phyloP scores from a whole-genome alignment of 2,113 vertebrate species.

The Leuciscus idus region DNA sequence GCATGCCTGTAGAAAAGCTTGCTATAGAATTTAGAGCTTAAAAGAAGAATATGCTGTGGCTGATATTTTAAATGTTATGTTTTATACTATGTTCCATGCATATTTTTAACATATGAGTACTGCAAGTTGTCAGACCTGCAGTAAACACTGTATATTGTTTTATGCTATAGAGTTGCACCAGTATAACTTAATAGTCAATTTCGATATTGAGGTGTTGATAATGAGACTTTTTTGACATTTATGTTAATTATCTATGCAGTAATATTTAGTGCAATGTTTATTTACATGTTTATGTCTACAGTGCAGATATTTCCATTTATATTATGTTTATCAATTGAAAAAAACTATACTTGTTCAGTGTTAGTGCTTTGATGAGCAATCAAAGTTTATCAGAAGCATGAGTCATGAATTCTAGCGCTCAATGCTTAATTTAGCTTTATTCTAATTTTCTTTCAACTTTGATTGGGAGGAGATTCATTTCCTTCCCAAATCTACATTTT shows the following conservation, averaged over 20 bases:
- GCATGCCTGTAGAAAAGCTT: constrained; percentile 50
- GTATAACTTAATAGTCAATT: background rate
- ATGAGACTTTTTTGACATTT: background rate
- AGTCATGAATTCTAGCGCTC: background rate
- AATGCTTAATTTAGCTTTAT: background rate
- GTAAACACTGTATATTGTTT: background rate
- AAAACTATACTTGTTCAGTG: background rate
- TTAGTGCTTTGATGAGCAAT: constrained; percentile 2
- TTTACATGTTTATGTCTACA: too few species aligned
- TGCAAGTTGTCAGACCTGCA: background rate
- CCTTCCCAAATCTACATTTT: background rate
- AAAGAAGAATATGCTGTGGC: background rate
- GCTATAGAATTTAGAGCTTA: constrained; percentile 30
- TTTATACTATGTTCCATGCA: constrained; percentile 4
- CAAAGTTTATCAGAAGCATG: constrained; percentile 4
- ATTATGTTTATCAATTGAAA: background rate
- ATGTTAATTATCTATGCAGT: background rate
- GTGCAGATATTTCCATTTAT: background rate
- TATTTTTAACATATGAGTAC: background rate
- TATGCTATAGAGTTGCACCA: background rate
- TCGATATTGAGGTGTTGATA: background rate
- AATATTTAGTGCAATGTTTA: too few species aligned
- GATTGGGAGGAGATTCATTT: background rate
- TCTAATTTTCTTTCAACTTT: constrained; percentile 1
- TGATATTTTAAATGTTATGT: background rate